Evolutionary conservation across 2,797 vertebrate genomes (phyloP), one percentile per base, ranked within the genome.

Genomic region (Babyrousa celebensis): DNA sequence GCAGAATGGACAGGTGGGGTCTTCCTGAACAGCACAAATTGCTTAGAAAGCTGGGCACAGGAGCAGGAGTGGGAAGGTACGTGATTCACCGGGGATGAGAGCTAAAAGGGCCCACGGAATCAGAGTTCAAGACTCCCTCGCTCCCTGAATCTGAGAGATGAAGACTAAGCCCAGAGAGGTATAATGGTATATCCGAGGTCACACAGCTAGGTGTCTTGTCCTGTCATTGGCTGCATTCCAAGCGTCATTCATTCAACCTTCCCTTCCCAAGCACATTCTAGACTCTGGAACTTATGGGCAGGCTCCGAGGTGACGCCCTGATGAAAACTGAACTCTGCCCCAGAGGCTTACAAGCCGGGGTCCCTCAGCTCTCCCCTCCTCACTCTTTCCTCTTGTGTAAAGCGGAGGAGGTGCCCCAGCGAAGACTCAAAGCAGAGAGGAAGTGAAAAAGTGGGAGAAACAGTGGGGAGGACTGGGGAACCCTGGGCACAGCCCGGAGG

Each of bases 101-200:
- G 67, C 60, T 72, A 48, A 29, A 75, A 36, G 63, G 25, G 21
- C 54, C 27, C 4, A 2, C 3, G 16, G 60, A 56, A 25, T 43
- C 36, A 89, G 32, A 86, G 36, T 15, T 32, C 67, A 89, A 62
- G 71, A 21, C 60, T 32, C 62, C 32, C n/a, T 3, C 10, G 4
- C 9, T 27, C 65, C 75, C 63, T 7, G 12, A 68, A 32, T 54
- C 36, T 71, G 16, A 87, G 11, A 67, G 75, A 17, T 3, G 36
- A 80, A 48, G 83, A 63, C 23, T 12, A 10, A 58, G 56, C 68
- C 84, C 78, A 70, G 65, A 63, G 23, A 80, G 18, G 43, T n/a
- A 11, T 0, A 0, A 12, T 2, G 67, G 32, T 2, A 0, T 6
- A n/a, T 48, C 78, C 21, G 5, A 71, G 71, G 40, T 63, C 77